These are phyloP conservation scores for Chymomyza fuscimana DNA, from an alignment of 2,888 invertebrate genomes.

Conservation along the genomic window DNA sequence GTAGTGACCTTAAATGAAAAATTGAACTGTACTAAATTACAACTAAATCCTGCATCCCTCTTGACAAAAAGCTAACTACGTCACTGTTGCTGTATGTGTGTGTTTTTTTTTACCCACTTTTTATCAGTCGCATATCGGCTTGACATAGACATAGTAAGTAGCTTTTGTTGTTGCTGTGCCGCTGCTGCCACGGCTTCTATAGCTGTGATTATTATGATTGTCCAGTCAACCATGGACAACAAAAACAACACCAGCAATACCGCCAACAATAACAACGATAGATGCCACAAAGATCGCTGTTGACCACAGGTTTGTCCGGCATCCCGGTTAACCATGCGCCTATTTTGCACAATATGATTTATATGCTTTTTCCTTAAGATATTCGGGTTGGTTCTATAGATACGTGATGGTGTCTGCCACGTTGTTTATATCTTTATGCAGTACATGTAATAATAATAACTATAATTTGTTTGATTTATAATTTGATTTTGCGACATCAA, in stretches of 20 bases:
- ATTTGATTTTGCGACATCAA: conserved; percentile 69
- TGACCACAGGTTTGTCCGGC: conserved; percentile 37
- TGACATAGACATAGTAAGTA: conserved; percentile 73
- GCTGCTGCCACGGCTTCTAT: conserved; percentile 37
- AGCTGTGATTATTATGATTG: conserved; percentile 72
- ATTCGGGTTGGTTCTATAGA: conserved; percentile 18
- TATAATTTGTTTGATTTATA: conserved; percentile 71
- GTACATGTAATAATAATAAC: conserved; percentile 63
- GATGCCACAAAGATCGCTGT: conserved; percentile 27
- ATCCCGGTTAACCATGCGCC: conserved; percentile 7
- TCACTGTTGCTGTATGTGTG: too few species aligned
- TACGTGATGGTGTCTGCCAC: conserved; percentile 65
- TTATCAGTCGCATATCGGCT: conserved; percentile 70
- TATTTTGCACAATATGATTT: conserved; percentile 55
- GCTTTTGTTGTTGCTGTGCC: conserved; percentile 66
- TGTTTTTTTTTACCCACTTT: conserved; percentile 2
- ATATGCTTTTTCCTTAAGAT: conserved; percentile 64
- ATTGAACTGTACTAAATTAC: too few species aligned
- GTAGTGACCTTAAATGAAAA: too few species aligned
- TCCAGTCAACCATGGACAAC: conserved; percentile 72
- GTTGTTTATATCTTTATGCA: conserved; percentile 45
- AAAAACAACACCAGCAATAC: conserved; percentile 32
- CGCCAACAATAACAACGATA: conserved; percentile 20
- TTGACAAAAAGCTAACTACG: too few species aligned
- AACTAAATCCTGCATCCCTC: too few species aligned